phyloP scores from a whole-genome alignment of 1,140 invertebrate species.

The Leptopilina clavipes region DNA sequence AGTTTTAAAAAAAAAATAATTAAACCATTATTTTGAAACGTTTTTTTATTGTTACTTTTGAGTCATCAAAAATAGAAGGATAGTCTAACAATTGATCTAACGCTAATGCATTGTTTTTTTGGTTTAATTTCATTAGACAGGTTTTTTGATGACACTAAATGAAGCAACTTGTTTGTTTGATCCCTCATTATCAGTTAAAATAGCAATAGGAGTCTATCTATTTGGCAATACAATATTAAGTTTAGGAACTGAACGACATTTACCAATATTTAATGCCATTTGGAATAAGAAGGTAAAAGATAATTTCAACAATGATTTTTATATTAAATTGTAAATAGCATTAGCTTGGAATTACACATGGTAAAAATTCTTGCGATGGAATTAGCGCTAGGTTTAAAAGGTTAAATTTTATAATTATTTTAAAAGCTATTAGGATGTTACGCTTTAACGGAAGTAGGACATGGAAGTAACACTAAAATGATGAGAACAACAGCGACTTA shows the following conservation, averaged over 20 bases:
- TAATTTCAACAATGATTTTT: no score
- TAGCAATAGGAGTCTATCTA: conserved; percentile 82
- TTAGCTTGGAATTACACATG: no score
- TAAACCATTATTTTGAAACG: no score
- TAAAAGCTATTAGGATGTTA: conserved; percentile 82
- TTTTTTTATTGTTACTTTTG: neutral
- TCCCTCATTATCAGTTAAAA: conserved; percentile 84
- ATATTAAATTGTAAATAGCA: no score
- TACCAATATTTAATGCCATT: conserved; percentile 83
- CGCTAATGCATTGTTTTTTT: conserved; percentile 35
- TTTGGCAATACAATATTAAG: conserved; percentile 84
- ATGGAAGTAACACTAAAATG: conserved; percentile 89
- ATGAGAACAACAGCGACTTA: conserved; percentile 90
- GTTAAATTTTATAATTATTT: conserved; percentile 29
- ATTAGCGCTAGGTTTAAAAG: no score
- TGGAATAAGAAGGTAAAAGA: conserved; percentile 81
- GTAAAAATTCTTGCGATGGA: no score
- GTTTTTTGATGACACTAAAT: conserved; percentile 82
- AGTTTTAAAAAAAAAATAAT: conserved; percentile 36
- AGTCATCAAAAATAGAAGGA: no score
- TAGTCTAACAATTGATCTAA: conserved; percentile 34
- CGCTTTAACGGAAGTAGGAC: conserved; percentile 89
- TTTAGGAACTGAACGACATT: conserved; percentile 87
- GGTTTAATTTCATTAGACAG: conserved; percentile 74
- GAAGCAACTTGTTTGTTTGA: conserved; percentile 81